phyloP scores from a whole-genome alignment of 1,140 invertebrate species.

The Polypedilum vanderplanki region DNA sequence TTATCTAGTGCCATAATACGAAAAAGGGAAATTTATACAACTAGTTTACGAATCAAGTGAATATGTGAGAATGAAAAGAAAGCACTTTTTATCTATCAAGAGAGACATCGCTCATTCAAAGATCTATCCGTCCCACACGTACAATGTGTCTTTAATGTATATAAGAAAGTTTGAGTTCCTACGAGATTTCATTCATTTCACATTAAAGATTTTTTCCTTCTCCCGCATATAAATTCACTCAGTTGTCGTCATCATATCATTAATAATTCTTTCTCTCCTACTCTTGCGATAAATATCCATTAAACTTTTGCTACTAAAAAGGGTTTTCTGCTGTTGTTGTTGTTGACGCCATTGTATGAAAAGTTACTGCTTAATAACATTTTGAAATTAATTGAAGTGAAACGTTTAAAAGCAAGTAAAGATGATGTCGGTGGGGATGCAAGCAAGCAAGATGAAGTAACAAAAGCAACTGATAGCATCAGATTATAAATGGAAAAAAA shows the following conservation, averaged over 20 bases:
- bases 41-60: no score
- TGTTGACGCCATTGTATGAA: background rate
- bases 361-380: background rate
- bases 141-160: background rate
- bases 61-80: no score
- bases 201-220: background rate
- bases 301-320: background rate
- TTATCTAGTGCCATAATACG: no score
- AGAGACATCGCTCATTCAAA: background rate
- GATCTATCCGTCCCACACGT: background rate
- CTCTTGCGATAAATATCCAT: background rate
- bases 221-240: background rate
- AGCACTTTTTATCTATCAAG: no score
- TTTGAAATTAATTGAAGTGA: conserved; percentile 6
- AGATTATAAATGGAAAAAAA: background rate
- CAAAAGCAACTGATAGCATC: background rate
- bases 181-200: background rate
- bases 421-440: background rate
- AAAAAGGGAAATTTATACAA: no score
- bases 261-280: background rate
- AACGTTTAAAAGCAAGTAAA: background rate
- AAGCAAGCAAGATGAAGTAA: background rate
- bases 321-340: background rate
- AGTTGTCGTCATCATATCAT: conserved; percentile 11
- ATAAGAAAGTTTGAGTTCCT: background rate